Evolutionary conservation across 2,888 invertebrate species (phyloP).

Genomic region (Trachelus iudaicus): DNA sequence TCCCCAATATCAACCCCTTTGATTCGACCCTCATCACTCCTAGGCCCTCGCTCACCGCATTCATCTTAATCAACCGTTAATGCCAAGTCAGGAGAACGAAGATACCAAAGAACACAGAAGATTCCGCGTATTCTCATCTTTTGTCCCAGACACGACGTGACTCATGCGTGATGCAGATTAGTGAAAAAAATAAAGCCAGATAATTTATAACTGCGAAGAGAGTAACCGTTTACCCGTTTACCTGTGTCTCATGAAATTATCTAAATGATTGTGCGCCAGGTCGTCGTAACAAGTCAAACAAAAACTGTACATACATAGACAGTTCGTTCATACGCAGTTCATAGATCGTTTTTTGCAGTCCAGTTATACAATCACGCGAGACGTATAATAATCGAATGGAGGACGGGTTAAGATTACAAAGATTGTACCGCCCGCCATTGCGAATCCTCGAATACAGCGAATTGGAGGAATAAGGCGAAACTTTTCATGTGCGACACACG

Average conservation of each 20-base stretch:
- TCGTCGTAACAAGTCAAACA: conserved; percentile 6
- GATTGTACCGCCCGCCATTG: not conserved
- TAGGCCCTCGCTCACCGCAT: not conserved
- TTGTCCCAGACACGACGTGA: not conserved
- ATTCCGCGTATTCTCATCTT: not conserved
- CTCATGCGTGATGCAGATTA: not conserved
- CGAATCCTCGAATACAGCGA: not conserved
- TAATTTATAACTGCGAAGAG: not conserved
- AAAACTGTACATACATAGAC: conserved; percentile 24
- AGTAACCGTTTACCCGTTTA: not conserved
- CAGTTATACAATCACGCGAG: not conserved
- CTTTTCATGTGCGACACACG: conserved; percentile 2
- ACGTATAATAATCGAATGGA: not conserved
- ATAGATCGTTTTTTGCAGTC: not conserved
- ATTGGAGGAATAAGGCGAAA: not conserved
- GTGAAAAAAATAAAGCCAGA: not conserved
- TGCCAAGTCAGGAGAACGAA: not conserved
- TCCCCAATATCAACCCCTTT: not conserved
- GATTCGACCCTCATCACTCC: not conserved
- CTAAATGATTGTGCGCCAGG: not conserved
- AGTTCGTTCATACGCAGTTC: conserved; percentile 37
- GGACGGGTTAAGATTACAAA: not conserved
- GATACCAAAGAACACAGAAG: not conserved
- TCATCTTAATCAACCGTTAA: not conserved
- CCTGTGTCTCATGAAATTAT: not conserved